These are phyloP conservation scores for Lepus timidus DNA, from an alignment of 2,113 vertebrate species.

Conservation along the genomic window DNA sequence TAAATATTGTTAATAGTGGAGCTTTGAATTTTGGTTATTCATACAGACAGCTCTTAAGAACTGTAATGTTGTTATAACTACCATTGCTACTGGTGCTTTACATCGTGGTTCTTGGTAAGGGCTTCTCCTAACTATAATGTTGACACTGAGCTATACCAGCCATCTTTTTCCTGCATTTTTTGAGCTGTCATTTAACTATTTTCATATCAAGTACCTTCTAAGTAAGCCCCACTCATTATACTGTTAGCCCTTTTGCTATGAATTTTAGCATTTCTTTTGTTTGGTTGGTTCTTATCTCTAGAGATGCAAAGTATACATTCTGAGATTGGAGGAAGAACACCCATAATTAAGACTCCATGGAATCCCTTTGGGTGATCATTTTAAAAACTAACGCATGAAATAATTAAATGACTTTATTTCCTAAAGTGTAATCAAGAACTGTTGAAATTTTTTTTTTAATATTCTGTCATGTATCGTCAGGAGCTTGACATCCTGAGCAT, in stretches of 20 bases:
- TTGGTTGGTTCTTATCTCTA: constrained; percentile 20
- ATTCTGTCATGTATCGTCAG: background rate
- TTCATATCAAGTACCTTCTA: constrained; percentile 19
- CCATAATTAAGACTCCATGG: constrained; percentile 1
- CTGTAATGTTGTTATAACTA: background rate
- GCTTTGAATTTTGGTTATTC: background rate
- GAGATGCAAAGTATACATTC: background rate
- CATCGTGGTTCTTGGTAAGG: too few species aligned
- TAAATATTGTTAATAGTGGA: constrained; percentile 28
- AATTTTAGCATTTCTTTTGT: background rate
- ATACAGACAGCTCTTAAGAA: background rate
- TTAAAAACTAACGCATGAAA: background rate
- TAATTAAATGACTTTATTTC: constrained; percentile 36
- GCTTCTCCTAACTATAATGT: background rate
- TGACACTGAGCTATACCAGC: background rate
- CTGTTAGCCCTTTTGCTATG: background rate
- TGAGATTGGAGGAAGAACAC: background rate
- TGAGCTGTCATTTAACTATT: background rate
- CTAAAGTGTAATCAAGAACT: background rate
- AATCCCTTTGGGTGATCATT: constrained; percentile 1
- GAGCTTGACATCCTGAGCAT: background rate
- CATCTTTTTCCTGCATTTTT: constrained; percentile 22
- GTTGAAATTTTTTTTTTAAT: background rate
- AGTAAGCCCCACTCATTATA: constrained; percentile 17
- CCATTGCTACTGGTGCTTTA: too few species aligned